Conservation (phyloP, 2,888 invertebrate species). For the Junonia oenone region DNA sequence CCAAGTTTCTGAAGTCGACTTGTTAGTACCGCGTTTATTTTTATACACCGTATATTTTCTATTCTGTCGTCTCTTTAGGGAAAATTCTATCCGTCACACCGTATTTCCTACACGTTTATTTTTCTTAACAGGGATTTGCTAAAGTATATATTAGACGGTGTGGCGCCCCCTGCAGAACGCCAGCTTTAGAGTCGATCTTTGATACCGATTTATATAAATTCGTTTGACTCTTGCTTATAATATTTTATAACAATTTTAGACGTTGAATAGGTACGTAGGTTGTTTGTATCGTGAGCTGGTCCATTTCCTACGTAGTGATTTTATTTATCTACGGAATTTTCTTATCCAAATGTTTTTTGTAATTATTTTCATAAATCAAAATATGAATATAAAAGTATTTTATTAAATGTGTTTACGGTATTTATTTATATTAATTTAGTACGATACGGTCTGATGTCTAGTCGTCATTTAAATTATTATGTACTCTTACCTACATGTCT, state of each 20-base stretch:
- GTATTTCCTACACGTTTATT: conserved; percentile 12
- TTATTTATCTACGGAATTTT: not conserved
- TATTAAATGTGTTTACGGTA: not conserved
- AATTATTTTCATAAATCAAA: not conserved
- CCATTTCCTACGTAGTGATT: conserved; percentile 15
- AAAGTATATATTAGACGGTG: conserved; percentile 20
- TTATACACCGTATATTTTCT: conserved; percentile 39
- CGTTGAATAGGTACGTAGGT: conserved; percentile 50
- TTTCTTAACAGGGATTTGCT: conserved; percentile 35
- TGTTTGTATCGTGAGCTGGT: conserved; percentile 29
- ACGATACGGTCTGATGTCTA: not conserved
- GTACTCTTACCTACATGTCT: conserved; percentile 3
- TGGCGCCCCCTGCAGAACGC: conserved; percentile 26
- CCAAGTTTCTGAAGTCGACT: conserved; percentile 50
- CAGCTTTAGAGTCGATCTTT: conserved; percentile 48
- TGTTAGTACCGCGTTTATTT: conserved; percentile 43
- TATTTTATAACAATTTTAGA: conserved; percentile 46
- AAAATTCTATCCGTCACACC: conserved; percentile 17
- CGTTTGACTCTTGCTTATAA: conserved; percentile 48
- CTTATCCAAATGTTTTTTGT: not conserved
- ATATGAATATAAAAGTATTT: not conserved
- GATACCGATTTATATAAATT: conserved; percentile 42
- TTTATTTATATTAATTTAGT: not conserved
- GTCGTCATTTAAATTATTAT: conserved; percentile 1
- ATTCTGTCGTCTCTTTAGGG: conserved; percentile 32